These are phyloP conservation scores for Lethrus apterus DNA, from an alignment of 1,140 invertebrate genomes.

Conservation along the genomic window DNA sequence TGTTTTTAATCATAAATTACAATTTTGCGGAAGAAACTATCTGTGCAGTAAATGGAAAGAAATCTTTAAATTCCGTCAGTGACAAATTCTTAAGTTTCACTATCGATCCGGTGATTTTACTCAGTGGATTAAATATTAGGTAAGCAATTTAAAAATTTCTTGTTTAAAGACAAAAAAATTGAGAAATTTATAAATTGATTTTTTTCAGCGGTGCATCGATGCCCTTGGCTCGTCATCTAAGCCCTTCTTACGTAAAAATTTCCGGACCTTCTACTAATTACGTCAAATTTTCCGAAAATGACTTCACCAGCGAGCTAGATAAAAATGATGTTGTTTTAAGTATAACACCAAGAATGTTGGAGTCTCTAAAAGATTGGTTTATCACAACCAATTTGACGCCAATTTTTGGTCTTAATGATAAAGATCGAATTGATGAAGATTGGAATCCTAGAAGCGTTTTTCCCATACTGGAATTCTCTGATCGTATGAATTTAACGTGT, in stretches of 20 bases:
- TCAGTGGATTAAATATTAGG: slow-evolving; percentile 40
- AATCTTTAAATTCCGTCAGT: slow-evolving; percentile 42
- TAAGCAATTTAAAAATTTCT: slow-evolving; percentile 32
- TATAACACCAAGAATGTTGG: slow-evolving; percentile 40
- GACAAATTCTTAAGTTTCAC: slow-evolving; percentile 57
- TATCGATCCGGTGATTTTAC: slow-evolving; percentile 48
- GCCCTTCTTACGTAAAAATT: slow-evolving; percentile 53
- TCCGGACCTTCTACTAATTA: slow-evolving; percentile 50
- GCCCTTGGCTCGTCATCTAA: slow-evolving; percentile 50
- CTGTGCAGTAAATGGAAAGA: slow-evolving; percentile 25
- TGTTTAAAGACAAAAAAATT: neutral
- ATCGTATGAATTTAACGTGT: slow-evolving; percentile 47
- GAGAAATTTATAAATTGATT: slow-evolving; percentile 14
- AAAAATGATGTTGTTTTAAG: slow-evolving; percentile 17
- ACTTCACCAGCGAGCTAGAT: slow-evolving; percentile 10
- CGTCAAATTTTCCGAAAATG: slow-evolving; percentile 42
- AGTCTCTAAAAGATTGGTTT: slow-evolving; percentile 44
- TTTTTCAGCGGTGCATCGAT: slow-evolving; percentile 43
- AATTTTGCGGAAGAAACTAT: slow-evolving; percentile 20
- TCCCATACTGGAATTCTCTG: slow-evolving; percentile 50
- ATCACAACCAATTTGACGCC: slow-evolving; percentile 43
- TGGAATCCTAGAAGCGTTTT: slow-evolving; percentile 48
- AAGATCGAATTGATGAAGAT: slow-evolving; percentile 33
- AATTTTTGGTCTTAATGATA: slow-evolving; percentile 44
- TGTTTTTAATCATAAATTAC: no score